Conservation (phyloP, 2,888 invertebrate genomes). For the Eristalis arbustorum region DNA sequence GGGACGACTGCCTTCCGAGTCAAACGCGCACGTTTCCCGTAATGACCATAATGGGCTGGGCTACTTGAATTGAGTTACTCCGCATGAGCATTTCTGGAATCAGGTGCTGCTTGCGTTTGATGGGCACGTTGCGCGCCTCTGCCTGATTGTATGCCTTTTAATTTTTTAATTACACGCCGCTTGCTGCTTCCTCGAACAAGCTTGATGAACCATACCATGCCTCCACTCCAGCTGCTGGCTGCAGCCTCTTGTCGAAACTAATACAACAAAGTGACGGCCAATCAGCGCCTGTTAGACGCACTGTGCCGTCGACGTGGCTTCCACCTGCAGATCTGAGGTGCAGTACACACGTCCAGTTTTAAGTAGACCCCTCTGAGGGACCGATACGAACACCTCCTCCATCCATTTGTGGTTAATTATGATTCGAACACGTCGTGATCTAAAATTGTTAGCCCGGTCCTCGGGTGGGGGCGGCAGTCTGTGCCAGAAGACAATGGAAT, state of each 20-base stretch:
- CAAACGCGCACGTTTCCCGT: conserved; percentile 42
- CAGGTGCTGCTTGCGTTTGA: conserved; percentile 43
- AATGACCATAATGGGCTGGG: conserved; percentile 61
- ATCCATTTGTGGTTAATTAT: conserved; percentile 59
- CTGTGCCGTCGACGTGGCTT: background rate
- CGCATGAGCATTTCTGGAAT: conserved; percentile 30
- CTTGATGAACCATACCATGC: background rate
- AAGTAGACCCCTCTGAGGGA: background rate
- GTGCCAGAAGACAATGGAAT: conserved; percentile 25
- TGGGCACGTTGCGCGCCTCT: conserved; percentile 27
- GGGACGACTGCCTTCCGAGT: background rate
- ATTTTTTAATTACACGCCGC: conserved; percentile 63
- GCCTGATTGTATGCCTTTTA: conserved; percentile 49
- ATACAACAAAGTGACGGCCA: conserved; percentile 6
- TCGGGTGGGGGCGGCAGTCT: background rate
- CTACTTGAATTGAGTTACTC: conserved; percentile 56
- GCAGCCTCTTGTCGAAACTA: background rate
- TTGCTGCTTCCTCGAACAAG: background rate
- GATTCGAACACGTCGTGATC: conserved; percentile 54
- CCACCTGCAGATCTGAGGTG: conserved; percentile 46
- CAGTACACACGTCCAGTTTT: conserved; percentile 5
- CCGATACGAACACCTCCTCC: conserved; percentile 53
- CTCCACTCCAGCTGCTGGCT: background rate
- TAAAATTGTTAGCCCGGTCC: conserved; percentile 20
- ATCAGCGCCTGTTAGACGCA: conserved; percentile 28